A percentile compares a stretch with the other conserved stretches of the same genome.
Conservation (phyloP, 1,140 invertebrate species). For the silkworm (Bombyx mori) region ASM3026992v2 NC_085123.1:10605501-10606000, state of each 20-base stretch:
- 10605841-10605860: conserved; percentile 27
- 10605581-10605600: background rate
- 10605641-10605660: conserved; percentile 22
- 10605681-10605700: conserved; percentile 17
- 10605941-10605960: background rate
- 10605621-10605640: conserved; percentile 26
- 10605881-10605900: background rate
- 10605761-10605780: conserved; percentile 7
- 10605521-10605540: too few species aligned
- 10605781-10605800: conserved; percentile 40
- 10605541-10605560: too few species aligned
- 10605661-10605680: conserved; percentile 25
- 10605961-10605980: background rate
- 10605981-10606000: background rate
- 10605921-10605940: background rate
- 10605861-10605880: conserved; percentile 8
- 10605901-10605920: background rate
- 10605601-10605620: conserved; percentile 6
- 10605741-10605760: conserved; percentile 14
- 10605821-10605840: conserved; percentile 24
- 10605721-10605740: conserved; percentile 37
- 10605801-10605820: conserved; percentile 26
- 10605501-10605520: too few species aligned
- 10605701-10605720: conserved; percentile 18
- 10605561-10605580: too few species aligned